Evolutionary conservation across 2,888 invertebrate species (phyloP), one percentile per base, ranked within the genome.

Genomic region (Odiellus spinosus): DNA sequence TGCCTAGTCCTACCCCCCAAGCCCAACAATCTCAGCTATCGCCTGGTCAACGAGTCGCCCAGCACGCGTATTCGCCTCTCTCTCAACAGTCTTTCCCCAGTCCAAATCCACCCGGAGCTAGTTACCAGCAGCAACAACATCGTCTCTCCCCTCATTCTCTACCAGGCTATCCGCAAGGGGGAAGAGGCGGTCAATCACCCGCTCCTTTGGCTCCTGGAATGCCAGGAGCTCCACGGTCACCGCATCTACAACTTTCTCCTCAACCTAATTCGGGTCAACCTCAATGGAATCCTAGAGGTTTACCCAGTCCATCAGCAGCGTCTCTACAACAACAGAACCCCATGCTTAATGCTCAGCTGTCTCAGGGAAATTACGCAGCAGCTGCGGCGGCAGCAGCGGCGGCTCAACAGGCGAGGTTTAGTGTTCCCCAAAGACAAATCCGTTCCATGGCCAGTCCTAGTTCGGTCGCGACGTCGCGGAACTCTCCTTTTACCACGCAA

Each of bases 271-370:
- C 41, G 12, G 46, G 42, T 8, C 40, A 49, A 6, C 42, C 48
- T 12, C 51, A 47, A 21, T 46, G 49, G 49, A 46, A 35, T 35
- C 49, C 43, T 40, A 45, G 50, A 3, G 18, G 44, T 15, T 42
- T 45, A 14, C 46, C 53, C 38, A 48, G 46, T 38, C 48, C 49
- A 11, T 17, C 38, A 38, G 46, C 46, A n/a, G 46, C 48, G 14
- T 19, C 47, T 34, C 45, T 60, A 14, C 59, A 59, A 45, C 55
- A 60, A 45, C 80, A 86, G 66, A 85, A 87, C 69, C 84, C 87
- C 26, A 85, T 88, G 85, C 73, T 88, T 60, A 82, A 80, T 69
- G 81, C 82, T 58, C 84, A 84, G 67, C 71, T 84, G 59, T 79
- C 80, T 63, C 82, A 82, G 69, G 26, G 26, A 26, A 26, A 26